Percentiles rank a stretch among this genome's conserved stretches.
phyloP scores from a whole-genome alignment of 2,113 vertebrate genomes.

The Gavia stellata region DNA sequence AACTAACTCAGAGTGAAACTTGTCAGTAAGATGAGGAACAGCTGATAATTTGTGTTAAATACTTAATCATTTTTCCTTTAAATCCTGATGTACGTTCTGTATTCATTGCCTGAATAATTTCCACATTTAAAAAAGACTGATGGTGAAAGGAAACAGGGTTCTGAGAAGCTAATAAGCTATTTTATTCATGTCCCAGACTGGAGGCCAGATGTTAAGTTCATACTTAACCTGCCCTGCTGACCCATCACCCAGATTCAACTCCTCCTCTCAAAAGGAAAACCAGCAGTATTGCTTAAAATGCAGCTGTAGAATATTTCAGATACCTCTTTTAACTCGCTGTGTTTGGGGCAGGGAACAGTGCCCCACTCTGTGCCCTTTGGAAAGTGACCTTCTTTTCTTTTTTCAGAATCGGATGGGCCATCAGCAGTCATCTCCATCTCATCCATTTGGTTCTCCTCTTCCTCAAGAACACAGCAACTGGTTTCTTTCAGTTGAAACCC shows the following conservation, averaged over 20 bases:
- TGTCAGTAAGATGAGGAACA: background rate
- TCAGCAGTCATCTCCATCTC: conserved; percentile 1
- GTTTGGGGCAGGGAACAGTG: conserved; percentile 58
- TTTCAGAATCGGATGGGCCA: conserved; percentile 6
- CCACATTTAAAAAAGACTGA: background rate
- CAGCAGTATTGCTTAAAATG: background rate
- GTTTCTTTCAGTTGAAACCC: conserved; percentile 74
- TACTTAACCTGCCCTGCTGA: conserved; percentile 5
- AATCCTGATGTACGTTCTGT: background rate
- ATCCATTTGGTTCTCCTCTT: conserved; percentile 60
- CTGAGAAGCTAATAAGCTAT: background rate
- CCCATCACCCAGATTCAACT: background rate
- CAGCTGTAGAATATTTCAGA: background rate
- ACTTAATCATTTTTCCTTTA: background rate
- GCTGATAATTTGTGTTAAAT: background rate
- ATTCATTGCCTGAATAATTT: background rate
- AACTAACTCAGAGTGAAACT: background rate
- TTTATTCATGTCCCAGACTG: background rate
- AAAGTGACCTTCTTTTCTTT: conserved; percentile 69
- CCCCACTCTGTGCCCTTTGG: conserved; percentile 61
- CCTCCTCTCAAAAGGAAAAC: background rate
- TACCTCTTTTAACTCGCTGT: conserved; percentile 82
- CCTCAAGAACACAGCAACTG: conserved; percentile 55
- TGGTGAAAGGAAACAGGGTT: background rate
- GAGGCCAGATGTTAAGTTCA: conserved; percentile 20